Base-by-base conservation (phyloP, 2,113 vertebrate genomes). In the Dipodomys stephensi region DNA sequence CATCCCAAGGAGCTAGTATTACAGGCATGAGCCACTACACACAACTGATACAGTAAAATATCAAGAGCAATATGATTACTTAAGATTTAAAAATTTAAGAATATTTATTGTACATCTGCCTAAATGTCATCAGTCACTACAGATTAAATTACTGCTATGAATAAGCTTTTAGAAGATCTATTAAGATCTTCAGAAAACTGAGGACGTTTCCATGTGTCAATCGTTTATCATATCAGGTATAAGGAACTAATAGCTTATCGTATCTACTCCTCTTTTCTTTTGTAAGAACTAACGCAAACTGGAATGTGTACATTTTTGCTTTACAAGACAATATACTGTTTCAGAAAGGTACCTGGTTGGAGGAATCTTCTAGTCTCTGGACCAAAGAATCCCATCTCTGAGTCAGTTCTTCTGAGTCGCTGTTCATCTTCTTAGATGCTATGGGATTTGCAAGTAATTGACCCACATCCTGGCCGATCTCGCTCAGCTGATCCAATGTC, bases 321-420 rank as follows among this genome's bases (percentile, higher is more conserved):
- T 35, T 35, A 35, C 35, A 35, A n/a, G 8, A 77, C 11, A 83
- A 80, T 60, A 30, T 9, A 67, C 57, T 82, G 67, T 93, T 69
- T 25, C 53, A 57, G 49, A 82, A 87, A 83, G 53, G 79, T 97
- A 99, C 99, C 99, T 99, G 99, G 83, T 99, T 99, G 81, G 99
- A 99, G 95, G 97, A 99, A 97, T 99, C 99, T 95, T 99, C 99
- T 67, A 99, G 98, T 95, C 98, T 99, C 98, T 99, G 99, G 87
- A 99, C 99, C 97, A 99, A 98, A 95, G 98, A 98, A 98, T 99
- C 99, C 99, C 99, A 99, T 84, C 99, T 98, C 97, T 99, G 99
- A 25, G 99, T 98, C 90, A 99, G 97, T 53, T 99, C 98, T 91
- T 99, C 99, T 2, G 98, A 98, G 96, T 99, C 98, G 2, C 94